A percentile compares a stretch with the other conserved stretches of the same genome.
phyloP scores from a whole-genome alignment of 2,113 vertebrate species.

The Saccopteryx bilineata region DNA sequence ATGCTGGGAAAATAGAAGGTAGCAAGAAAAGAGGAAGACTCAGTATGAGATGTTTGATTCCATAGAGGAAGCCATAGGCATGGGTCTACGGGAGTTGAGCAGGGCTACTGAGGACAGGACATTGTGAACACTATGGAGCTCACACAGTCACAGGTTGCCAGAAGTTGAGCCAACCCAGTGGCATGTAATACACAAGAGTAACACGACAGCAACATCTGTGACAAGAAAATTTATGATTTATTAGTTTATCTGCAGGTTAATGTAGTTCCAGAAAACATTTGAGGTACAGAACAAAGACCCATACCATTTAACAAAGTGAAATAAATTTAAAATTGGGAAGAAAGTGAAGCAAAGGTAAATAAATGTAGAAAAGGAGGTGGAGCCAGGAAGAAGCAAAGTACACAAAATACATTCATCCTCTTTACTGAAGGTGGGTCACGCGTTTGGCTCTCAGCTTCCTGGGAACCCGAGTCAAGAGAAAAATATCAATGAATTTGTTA shows the following conservation, averaged over 20 bases:
- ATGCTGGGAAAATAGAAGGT: neutral
- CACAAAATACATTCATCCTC: neutral
- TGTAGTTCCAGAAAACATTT: conserved; percentile 42
- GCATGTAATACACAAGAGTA: neutral
- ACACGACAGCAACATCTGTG: neutral
- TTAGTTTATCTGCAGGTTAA: conserved; percentile 66
- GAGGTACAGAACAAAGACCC: conserved; percentile 3
- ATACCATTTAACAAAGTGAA: conserved; percentile 43
- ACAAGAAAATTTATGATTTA: neutral
- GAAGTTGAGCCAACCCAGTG: neutral
- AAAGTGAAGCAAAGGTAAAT: conserved; percentile 51
- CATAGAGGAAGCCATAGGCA: neutral
- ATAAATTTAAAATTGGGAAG: conserved; percentile 43
- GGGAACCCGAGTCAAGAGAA: neutral
- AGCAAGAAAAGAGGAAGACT: neutral
- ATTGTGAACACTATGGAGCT: no score
- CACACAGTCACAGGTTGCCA: neutral
- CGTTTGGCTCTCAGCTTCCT: neutral
- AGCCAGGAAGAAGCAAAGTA: neutral
- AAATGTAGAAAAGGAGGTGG: conserved; percentile 56
- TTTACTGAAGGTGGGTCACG: neutral
- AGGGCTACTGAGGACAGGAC: neutral
- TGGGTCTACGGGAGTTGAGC: neutral
- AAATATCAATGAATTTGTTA: conserved; percentile 29
- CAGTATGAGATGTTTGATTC: no score